Evolutionary conservation across 1,140 invertebrate genomes (phyloP).

Genomic region (Bombus difficillimus): DNA sequence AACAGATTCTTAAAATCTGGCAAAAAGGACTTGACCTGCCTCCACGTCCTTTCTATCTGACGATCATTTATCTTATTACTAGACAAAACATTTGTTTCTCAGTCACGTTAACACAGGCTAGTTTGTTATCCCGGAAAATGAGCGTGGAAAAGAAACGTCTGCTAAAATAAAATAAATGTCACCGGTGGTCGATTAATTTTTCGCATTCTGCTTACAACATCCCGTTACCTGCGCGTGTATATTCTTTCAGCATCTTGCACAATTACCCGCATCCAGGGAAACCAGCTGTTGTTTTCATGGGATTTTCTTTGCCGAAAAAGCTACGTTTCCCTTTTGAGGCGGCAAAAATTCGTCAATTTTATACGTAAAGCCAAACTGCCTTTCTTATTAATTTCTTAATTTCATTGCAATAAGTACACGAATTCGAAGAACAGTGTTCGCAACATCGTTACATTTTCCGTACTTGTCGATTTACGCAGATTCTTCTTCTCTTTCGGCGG

Average conservation of each 20-base stretch:
- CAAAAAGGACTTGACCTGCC: neutral
- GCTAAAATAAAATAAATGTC: neutral
- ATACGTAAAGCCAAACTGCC: no score
- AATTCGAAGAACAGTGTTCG: no score
- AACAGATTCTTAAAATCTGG: neutral
- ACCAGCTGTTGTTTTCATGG: neutral
- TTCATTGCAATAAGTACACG: no score
- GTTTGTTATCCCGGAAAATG: neutral
- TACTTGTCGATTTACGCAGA: no score
- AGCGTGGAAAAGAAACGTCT: neutral
- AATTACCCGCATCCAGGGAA: neutral
- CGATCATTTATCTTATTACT: slow-evolving; percentile 7
- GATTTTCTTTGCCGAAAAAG: neutral
- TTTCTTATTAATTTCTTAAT: no score
- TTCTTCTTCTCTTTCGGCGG: no score
- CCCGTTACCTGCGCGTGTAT: slow-evolving; percentile 37
- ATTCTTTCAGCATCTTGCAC: neutral
- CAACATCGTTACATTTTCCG: no score
- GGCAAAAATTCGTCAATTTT: no score
- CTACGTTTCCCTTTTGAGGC: slow-evolving; percentile 15
- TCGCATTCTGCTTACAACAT: neutral
- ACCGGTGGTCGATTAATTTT: neutral
- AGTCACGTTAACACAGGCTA: neutral
- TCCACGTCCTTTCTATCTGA: no score
- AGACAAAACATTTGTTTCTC: neutral